Evolutionary conservation across 1,140 invertebrate genomes (phyloP), one percentile per base, ranked within the genome.

Genomic region (Portunus trituberculatus): DNA sequence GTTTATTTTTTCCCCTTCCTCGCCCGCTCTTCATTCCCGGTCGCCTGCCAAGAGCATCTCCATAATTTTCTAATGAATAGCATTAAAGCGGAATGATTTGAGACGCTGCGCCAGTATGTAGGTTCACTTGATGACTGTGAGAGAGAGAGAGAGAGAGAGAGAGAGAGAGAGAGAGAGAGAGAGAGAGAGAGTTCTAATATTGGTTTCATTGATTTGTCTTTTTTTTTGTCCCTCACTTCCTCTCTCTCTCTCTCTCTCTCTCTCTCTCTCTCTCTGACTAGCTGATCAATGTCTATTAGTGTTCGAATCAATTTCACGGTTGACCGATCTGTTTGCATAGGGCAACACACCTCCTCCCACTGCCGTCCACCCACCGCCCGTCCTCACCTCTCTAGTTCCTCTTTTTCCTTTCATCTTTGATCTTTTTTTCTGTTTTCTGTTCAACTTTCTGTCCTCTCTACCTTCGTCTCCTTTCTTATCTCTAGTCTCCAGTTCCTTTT

Each of bases 121-220:
- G 39, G 39, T 39, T 39, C 39, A 39, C 39, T 39, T 39, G 39
- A 39, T 6, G 39, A 39, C 39, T 39, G 86, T 7, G 31, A 32
- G 86, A 39, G 28, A 39, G 86, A 39, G 86, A 88, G 86, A 39
- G 86, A 32, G 86, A 32, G 86, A 39, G 86, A 39, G 86, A 88
- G 86, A 39, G 86, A 39, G 86, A 88, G 86, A 39, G 86, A 39
- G 86, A 88, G 86, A 32, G 86, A 84, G 83, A 84, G 83, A 84
- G 83, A 84, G 83, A 84, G 83, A 84, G 83, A 28, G 31, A 84
- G n/a, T 20, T 25, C n/a, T 29, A 28, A 84, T 32, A 29, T 32
- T 84, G 83, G 12, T 32, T 84, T n/a, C 31, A 84, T 28, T 84
- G 83, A 84, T 84, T 29, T 29, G 10, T 84, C 83, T n/a, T 20